Evolutionary conservation across 2,797 vertebrate genomes (phyloP).

Genomic region (Avahi laniger): DNA sequence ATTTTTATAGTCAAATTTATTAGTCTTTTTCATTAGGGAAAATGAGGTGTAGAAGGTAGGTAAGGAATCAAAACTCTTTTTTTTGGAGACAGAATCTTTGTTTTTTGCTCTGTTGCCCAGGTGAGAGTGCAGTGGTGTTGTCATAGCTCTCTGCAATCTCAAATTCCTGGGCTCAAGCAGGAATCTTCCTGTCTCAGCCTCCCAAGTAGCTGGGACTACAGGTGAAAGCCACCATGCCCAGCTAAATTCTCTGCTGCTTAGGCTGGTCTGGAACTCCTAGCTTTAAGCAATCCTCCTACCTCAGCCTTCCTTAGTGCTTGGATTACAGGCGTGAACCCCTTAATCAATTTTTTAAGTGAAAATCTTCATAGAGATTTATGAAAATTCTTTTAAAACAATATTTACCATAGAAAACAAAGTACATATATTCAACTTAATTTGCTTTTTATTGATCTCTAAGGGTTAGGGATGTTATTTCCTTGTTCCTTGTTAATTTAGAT

Average conservation of each 20-base stretch:
- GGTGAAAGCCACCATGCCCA: too few relatives aligned
- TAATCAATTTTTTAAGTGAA: neutral
- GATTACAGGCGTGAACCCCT: neutral
- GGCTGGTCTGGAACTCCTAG: neutral
- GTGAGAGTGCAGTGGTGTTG: neutral
- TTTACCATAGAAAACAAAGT: neutral
- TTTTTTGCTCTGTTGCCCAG: neutral
- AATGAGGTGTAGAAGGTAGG: too few relatives aligned
- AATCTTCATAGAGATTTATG: neutral
- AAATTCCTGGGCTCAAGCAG: neutral
- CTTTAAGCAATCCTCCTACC: neutral
- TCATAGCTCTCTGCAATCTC: neutral
- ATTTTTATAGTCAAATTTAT: too few relatives aligned
- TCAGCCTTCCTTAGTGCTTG: neutral
- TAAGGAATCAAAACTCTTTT: neutral
- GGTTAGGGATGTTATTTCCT: neutral
- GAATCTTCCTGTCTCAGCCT: neutral
- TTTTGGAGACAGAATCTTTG: neutral
- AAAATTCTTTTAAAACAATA: neutral
- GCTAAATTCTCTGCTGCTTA: neutral
- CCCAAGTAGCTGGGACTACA: neutral
- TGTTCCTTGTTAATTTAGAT: neutral
- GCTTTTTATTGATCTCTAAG: slow-evolving; percentile 13
- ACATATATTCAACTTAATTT: slow-evolving; percentile 4
- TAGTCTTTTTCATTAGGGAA: too few relatives aligned